phyloP scores from a whole-genome alignment of 2,888 invertebrate species.

The Himalopsyche kuldschensis region DNA sequence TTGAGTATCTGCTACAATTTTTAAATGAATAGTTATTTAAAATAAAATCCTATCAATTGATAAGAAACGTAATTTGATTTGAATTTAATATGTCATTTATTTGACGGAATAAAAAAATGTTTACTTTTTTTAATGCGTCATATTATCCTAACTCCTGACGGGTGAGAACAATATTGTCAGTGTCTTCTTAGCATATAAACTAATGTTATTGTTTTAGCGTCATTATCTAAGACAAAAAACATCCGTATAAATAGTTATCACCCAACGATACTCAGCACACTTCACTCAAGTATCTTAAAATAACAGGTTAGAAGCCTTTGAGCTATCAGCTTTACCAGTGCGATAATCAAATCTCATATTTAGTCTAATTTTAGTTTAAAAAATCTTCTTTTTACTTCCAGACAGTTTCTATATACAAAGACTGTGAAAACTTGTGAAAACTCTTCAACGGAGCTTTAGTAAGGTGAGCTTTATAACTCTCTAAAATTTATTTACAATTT shows the following conservation, averaged over 20 bases:
- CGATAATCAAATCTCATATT: not conserved
- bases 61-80: too few relatives aligned
- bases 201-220: not conserved
- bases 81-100: too few relatives aligned
- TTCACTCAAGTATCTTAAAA: slow-evolving; percentile 8
- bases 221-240: slow-evolving; percentile 24
- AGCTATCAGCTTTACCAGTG: not conserved
- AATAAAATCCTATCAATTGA: too few relatives aligned
- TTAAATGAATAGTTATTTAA: too few relatives aligned
- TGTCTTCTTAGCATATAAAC: slow-evolving; percentile 17
- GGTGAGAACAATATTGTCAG: slow-evolving; percentile 20
- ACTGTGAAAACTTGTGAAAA: not conserved
- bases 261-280: slow-evolving; percentile 9
- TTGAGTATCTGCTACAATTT: too few relatives aligned
- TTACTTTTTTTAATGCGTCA: not conserved
- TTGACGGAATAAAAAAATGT: not conserved
- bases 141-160: not conserved
- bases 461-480: not conserved
- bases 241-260: slow-evolving; percentile 33
- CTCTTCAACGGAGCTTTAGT: not conserved
- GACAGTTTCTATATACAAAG: not conserved
- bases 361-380: not conserved
- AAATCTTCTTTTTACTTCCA: not conserved
- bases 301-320: not conserved
- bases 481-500: not conserved